Evolutionary conservation across 1,140 invertebrate genomes (phyloP).

Genomic region (Drosophila nannoptera): DNA sequence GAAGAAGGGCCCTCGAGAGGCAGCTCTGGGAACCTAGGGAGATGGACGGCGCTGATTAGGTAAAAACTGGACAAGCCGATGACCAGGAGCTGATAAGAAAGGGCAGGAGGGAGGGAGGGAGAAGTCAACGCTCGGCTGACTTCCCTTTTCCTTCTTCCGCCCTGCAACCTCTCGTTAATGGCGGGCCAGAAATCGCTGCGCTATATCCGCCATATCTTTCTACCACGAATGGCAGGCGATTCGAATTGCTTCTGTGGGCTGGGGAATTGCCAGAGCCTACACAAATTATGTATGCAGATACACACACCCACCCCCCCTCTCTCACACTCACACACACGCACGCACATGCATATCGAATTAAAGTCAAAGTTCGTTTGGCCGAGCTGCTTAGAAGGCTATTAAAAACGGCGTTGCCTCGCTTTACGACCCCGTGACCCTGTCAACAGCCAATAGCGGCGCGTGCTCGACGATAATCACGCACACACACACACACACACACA

Average conservation of each 20-base stretch:
- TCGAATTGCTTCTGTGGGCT: conserved; percentile 53
- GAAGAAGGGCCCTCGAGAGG: conserved; percentile 2
- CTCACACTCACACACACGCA: conserved; percentile 39
- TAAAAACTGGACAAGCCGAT: conserved; percentile 26
- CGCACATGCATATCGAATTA: conserved; percentile 22
- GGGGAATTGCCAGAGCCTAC: conserved; percentile 31
- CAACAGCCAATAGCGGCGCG: neutral
- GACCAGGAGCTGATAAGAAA: conserved; percentile 25
- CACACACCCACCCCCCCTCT: no score
- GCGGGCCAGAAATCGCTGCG: neutral
- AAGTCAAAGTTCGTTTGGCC: conserved; percentile 16
- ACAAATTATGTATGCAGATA: conserved; percentile 66
- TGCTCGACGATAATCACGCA: conserved; percentile 4
- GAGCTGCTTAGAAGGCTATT: conserved; percentile 26
- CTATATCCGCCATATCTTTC: conserved; percentile 7
- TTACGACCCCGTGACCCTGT: conserved; percentile 26
- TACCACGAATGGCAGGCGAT: conserved; percentile 48
- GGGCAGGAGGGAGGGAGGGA: neutral
- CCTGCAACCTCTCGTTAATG: no score
- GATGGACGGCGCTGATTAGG: conserved; percentile 52
- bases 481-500: neutral
- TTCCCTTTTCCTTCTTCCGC: conserved; percentile 1
- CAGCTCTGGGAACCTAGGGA: neutral
- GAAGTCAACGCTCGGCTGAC: conserved; percentile 19
- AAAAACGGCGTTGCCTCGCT: conserved; percentile 20